Percentiles rank a stretch among this genome's conserved stretches.
Evolutionary conservation across 2,797 vertebrate species (phyloP).

Genomic region (Myotis planiceps): DNA sequence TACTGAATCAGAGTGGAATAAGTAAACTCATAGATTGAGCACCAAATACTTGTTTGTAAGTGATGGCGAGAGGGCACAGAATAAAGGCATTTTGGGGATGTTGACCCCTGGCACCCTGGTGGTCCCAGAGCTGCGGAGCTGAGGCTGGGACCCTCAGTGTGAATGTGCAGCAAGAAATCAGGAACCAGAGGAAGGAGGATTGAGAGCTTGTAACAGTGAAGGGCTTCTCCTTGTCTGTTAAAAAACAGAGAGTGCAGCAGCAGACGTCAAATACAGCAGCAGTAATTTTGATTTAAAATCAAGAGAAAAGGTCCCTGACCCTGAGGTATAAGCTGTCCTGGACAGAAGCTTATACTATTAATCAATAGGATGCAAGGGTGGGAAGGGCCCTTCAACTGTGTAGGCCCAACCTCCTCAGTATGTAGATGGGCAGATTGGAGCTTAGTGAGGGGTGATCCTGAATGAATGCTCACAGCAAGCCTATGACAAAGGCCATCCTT

Average conservation of each 20-base stretch:
- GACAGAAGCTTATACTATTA: not conserved
- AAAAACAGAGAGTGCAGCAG: not conserved
- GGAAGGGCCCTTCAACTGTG: not conserved
- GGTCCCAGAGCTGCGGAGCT: not conserved
- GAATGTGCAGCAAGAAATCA: not conserved
- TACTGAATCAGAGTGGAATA: not conserved
- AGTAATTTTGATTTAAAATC: not conserved
- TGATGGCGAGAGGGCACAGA: not conserved
- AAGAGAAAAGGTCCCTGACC: not conserved
- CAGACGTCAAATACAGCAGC: not conserved
- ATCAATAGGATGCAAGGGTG: not conserved
- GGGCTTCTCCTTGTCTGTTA: not conserved
- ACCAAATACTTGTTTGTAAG: not conserved
- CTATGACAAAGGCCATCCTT: not conserved
- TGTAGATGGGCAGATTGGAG: rapidly evolving
- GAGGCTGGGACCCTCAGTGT: not conserved
- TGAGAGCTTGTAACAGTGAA: not conserved
- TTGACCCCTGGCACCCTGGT: not conserved
- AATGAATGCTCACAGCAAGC: not conserved
- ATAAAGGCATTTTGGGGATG: not conserved
- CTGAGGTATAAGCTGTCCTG: not conserved
- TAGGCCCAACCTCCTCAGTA: not conserved
- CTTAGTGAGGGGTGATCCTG: not conserved
- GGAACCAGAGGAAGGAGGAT: not conserved
- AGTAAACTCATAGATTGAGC: not conserved